Conservation (phyloP, 2,888 invertebrate genomes). For the Aethes cnicana region DNA sequence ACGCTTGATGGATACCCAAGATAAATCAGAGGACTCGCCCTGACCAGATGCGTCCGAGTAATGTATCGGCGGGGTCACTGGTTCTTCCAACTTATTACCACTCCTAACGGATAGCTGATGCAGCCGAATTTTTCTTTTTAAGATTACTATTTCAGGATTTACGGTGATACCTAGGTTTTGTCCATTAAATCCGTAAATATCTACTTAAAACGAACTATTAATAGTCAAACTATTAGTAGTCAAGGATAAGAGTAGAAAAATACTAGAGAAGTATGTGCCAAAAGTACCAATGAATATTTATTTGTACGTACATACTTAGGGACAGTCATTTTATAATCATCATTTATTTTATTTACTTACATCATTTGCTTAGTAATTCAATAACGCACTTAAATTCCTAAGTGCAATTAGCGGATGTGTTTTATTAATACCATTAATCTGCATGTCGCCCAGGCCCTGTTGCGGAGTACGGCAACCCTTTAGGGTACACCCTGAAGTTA, state of each 20-base stretch:
- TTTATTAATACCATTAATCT: slow-evolving; percentile 67
- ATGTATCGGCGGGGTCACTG: slow-evolving; percentile 58
- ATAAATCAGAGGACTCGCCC: slow-evolving; percentile 72
- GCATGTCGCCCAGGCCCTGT: slow-evolving; percentile 53
- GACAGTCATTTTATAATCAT: too few species aligned
- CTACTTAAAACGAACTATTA: too few species aligned
- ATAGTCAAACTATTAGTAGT: too few species aligned
- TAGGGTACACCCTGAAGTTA: slow-evolving; percentile 58
- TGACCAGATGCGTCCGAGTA: slow-evolving; percentile 53
- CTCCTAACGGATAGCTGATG: slow-evolving; percentile 27
- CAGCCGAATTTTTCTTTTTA: slow-evolving; percentile 17
- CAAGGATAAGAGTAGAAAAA: too few species aligned
- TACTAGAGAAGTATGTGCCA: too few species aligned
- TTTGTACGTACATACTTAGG: too few species aligned
- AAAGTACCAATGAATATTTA: too few species aligned
- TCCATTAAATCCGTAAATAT: too few species aligned
- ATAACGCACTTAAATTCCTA: slow-evolving; percentile 39
- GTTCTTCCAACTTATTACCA: slow-evolving; percentile 48
- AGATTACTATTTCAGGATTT: too few species aligned
- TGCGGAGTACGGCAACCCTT: slow-evolving; percentile 52
- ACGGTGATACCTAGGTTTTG: too few species aligned
- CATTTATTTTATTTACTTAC: too few species aligned
- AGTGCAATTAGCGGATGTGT: slow-evolving; percentile 55
- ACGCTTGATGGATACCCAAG: slow-evolving; percentile 71
- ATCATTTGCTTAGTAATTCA: too few species aligned